A percentile compares a stretch with the other conserved stretches of the same genome.
Evolutionary conservation across 2,113 vertebrate genomes (phyloP).

Genomic region (Thalassoma bifasciatum): DNA sequence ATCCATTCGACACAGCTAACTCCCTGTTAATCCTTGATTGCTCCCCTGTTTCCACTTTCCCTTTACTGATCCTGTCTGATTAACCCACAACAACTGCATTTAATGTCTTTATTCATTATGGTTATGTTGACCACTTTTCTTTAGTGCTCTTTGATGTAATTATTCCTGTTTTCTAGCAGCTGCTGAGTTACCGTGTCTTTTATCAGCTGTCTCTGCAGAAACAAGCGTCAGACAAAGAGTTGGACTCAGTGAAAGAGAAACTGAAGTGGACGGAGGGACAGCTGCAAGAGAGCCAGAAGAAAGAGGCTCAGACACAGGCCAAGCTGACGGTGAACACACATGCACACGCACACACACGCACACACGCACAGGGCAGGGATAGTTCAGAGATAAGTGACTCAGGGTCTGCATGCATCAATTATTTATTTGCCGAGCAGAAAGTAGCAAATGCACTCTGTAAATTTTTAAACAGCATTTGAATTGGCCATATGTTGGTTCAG

Average conservation of each 20-base stretch:
- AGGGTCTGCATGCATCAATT: slow-evolving; percentile 37
- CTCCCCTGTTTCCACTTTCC: slow-evolving; percentile 28
- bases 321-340: slow-evolving; percentile 77
- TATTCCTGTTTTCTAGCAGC: not conserved
- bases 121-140: not conserved
- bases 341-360: slow-evolving; percentile 4
- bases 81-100: not conserved
- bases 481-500: slow-evolving; percentile 37
- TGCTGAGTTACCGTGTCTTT: slow-evolving; percentile 9
- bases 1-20: slow-evolving; percentile 8
- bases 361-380: not conserved
- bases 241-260: slow-evolving; percentile 78
- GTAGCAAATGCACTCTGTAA: not conserved
- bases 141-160: not conserved
- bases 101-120: not conserved
- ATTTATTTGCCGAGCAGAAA: slow-evolving; percentile 49
- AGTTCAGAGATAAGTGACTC: not conserved
- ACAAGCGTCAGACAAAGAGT: slow-evolving; percentile 78
- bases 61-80: slow-evolving; percentile 16
- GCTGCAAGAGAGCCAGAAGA: slow-evolving; percentile 80
- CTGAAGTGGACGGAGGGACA: slow-evolving; percentile 81
- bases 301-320: slow-evolving; percentile 76
- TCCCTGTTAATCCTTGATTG: slow-evolving; percentile 27
- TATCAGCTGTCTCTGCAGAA: slow-evolving; percentile 82
- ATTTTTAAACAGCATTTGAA: slow-evolving; percentile 54